Base-by-base conservation (phyloP, 2,888 invertebrate genomes). In the Ceramica pisi region DNA sequence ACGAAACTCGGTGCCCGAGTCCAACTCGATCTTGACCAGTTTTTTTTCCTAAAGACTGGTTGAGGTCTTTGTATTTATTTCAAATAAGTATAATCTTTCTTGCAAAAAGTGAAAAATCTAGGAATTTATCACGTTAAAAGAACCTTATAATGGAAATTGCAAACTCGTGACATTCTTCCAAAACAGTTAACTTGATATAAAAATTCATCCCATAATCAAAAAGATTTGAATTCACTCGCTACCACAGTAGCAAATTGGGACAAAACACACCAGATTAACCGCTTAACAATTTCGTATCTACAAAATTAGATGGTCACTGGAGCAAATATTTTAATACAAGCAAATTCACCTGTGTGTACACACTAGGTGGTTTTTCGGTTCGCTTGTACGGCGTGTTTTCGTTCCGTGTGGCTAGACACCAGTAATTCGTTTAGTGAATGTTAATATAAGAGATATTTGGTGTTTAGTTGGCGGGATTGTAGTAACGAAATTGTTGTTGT, bases 241-340 rank as follows among this genome's bases (percentile, higher is more conserved):
- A 50, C 41, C 46, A n/a, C n/a, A 2, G 16, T 14, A 26, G 46
- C 21, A 16, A 60, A 66, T 64, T 55, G 23, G 31, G 19, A 35
- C 46, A 46, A 41, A 62, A 44, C 51, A 53, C 53, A 23, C 31
- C 1, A 35, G 41, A 62, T 44, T 59, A 71, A 83, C 65, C 70
- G 21, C 50, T 61, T 56, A 53, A 78, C 71, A 70, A 75, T 81
- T 75, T 57, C 67, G 50, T 51, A 75, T 79, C 71, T 71, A 76
- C 63, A 72, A 75, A 78, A 78, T 75, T 78, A 80, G 75, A 74
- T 67, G 71, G 53, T 56, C 63, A 63, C 70, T 70, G 67, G 35
- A 80, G 82, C 82, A 80, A 66, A 77, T 72, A 80, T 77, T 82
- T 86, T 79, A 82, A 86, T 85, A 76, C 53, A 81, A 79, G 75